Evolutionary conservation across 2,797 vertebrate genomes (phyloP).

Genomic region (Thalassophryne amazonica): DNA sequence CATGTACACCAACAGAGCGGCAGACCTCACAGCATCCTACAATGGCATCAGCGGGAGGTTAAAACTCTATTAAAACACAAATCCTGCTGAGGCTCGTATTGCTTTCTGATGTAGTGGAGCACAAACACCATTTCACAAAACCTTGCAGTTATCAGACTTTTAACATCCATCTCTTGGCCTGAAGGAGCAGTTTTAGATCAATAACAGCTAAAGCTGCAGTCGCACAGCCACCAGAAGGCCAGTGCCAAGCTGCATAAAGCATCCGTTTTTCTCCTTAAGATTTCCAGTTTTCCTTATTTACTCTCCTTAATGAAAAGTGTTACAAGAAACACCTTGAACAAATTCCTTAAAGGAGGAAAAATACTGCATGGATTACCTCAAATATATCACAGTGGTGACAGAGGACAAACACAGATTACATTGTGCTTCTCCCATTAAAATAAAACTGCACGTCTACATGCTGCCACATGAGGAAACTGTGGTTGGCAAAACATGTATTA

Average conservation of each 20-base stretch:
- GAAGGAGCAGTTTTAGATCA: conserved; percentile 51
- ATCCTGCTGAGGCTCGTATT: conserved; percentile 53
- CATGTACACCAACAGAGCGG: conserved; percentile 1
- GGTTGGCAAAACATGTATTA: too few relatives aligned
- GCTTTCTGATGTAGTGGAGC: conserved; percentile 40
- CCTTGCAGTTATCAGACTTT: conserved; percentile 18
- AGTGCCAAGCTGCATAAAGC: conserved; percentile 13
- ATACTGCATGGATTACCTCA: too few relatives aligned
- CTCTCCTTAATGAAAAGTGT: background rate
- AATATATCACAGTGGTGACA: too few relatives aligned
- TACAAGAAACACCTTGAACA: too few relatives aligned
- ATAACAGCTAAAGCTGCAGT: conserved; percentile 38
- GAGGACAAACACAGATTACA: too few relatives aligned
- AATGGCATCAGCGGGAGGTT: conserved; percentile 40
- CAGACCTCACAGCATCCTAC: conserved; percentile 36
- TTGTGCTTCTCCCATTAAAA: too few relatives aligned
- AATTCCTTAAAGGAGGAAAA: too few relatives aligned
- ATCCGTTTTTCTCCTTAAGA: conserved; percentile 2
- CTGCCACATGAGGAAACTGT: too few relatives aligned
- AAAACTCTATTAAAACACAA: conserved; percentile 56
- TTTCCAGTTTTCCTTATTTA: background rate
- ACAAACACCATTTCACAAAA: conserved; percentile 35
- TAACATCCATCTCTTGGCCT: conserved; percentile 38
- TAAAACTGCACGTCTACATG: too few relatives aligned
- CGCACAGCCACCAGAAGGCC: conserved; percentile 17